Base-by-base conservation (phyloP, 2,797 vertebrate species). In the Coranthus polyacanthus region DNA sequence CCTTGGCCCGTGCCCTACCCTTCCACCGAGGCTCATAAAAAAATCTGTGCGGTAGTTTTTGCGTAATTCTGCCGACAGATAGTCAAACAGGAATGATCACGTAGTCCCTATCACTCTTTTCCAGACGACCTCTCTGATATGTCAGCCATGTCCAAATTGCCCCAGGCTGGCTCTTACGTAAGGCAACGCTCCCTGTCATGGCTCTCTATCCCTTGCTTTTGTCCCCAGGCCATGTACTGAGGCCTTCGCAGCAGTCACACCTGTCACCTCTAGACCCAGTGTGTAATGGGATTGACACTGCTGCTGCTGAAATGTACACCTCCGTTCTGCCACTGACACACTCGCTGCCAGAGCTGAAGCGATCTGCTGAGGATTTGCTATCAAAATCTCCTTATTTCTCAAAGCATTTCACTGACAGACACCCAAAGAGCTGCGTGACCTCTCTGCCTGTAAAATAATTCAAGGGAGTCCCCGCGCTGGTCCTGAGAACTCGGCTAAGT, bases 281-380 rank as follows among this genome's bases (percentile, higher is more conserved):
- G 46, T 5, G 36, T 91, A 83, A 91, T 83, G 87, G 81, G 79
- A 75, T 81, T 61, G 78, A 86, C 88, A 45, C 89, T 65, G 69
- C 26, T 17, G 56, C 92, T 85, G 89, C 88, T 88, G 89, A 93
- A 92, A 87, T 11, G 55, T 92, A 81, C 91, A 90, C 92, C 88
- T 92, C 66, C 1, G 15, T 70, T 59, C 76, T 36, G 61, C 61
- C 22, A 6, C 49, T 8, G 62, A 58, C 78, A 61, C 68, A 7
- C 72, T 65, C 13, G 4, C 68, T 15, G 57, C 60, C 16, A 0
- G 26, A 37, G 43, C 47, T 13, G 39, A 54, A 43, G 43, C 9
- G 18, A 57, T 16, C 57, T 22, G 6, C 53, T 5, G 49, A 57
- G 54, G 43, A 34, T 42, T 13, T n/a, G 45, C 13, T 17, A 6